Evolutionary conservation across 2,113 vertebrate genomes (phyloP), one percentile per base, ranked within the genome.

Genomic region (Coreoperca whiteheadi): DNA sequence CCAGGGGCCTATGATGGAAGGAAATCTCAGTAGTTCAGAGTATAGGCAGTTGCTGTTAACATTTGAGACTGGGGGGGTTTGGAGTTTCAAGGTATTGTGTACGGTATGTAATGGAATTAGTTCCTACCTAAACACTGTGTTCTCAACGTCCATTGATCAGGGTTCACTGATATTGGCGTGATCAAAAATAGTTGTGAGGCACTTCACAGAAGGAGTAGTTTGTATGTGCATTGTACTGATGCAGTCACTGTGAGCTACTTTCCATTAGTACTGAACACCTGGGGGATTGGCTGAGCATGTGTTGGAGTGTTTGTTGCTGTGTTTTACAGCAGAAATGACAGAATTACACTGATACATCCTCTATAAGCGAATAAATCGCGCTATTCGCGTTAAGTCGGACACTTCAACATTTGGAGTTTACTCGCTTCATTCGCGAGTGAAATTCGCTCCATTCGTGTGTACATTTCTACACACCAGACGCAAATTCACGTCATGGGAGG

Each of bases 31-130:
- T 64, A 56, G 83, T 88, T 84, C 82, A 83, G 74, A 70, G 43
- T 66, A 81, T 81, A 82, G 88, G 88, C 77, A 84, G 77, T 78
- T 8, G 2, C 63, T 87, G 79, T 81, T 84, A 86, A 82, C 77
- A 81, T 78, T 81, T 10, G 46, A 87, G 68, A 69, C 72, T 71
- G 30, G 46, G 39, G 71, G 66, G 64, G 63, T 54, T 81, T 89
- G 5, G 65, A 48, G 77, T 46, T 1, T 83, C 25, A 53, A 57
- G 20, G 64, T 16, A 67, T 16, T 67, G 46, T 77, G 34, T 71
- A 30, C 14, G 68, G 43, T 34, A 46, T 67, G 69, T 43, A 50
- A 74, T 54, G 48, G 39, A 83, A 79, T 34, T 41, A 12, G 14
- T 79, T 79, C 66, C n/a, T 28, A 46, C 68, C 54, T 73, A 25